Base-by-base conservation (phyloP, 1,140 invertebrate species). In the Drosophila ohnishii region DNA sequence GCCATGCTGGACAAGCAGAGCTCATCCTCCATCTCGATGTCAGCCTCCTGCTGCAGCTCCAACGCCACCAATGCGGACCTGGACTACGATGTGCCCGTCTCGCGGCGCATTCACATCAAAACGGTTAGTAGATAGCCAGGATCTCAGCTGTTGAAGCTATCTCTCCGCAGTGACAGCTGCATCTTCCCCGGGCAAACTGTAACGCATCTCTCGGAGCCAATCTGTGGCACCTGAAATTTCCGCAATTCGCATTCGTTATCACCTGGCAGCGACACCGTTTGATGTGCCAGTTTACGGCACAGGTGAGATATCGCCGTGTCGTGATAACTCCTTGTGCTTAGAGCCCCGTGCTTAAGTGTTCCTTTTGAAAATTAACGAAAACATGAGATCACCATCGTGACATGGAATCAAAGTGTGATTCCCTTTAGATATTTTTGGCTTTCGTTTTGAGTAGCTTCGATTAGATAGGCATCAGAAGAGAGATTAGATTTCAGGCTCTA, bases 41-140 rank as follows among this genome's bases (percentile, higher is more conserved):
- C 82, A 22, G 62, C 65, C 70, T 85, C 82, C 65, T 89, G 82
- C 48, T 90, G 85, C 76, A 88, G 84, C 45, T 87, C 83, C 22
- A 88, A 76, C 44, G 76, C 84, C 14, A 87, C 79, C 35, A 87
- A 82, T 39, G 63, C 79, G 47, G 82, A 85, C 71, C 57, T 90
- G 75, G 89, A 90, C 85, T 90, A 90, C 51, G 89, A 90, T 58
- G 89, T 90, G 57, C 89, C 88, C 22, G 80, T 90, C 50, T 75
- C 89, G 37, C 63, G 89, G 58, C 89, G 79, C 58, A 86, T 83
- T 55, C 82, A 83, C 77, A 90, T 78, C 47, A 90, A 90, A 83
- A 75, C 85, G 89, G 89, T 90, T 76, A 78, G 89, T 90, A 80
- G 51, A 65, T 45, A 28, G 56, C 73, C 66, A 53, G 74, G 73